A percentile compares a stretch with the other conserved stretches of the same genome.
phyloP scores from a whole-genome alignment of 2,113 vertebrate species.

The Camelus bactrianus region DNA sequence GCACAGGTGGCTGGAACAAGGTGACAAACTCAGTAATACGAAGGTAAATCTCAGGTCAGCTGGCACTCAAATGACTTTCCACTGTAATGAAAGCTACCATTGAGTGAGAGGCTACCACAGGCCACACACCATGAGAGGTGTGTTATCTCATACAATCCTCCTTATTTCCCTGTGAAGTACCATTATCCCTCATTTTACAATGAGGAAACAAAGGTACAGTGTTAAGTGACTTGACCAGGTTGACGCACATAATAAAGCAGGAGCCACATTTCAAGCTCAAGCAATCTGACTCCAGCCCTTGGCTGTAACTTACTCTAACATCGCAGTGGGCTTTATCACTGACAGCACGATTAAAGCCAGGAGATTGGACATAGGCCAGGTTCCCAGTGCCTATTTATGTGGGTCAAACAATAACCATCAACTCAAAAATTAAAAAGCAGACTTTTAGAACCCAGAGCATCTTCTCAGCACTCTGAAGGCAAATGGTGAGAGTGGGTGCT shows the following conservation, averaged over 20 bases:
- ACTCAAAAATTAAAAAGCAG: not conserved
- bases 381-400: not conserved
- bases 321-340: not conserved
- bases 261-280: not conserved
- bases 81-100: not conserved
- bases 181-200: not conserved
- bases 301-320: not conserved
- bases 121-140: not conserved
- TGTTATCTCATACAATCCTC: not conserved
- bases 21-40: not conserved
- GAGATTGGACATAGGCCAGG: not conserved
- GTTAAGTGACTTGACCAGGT: not conserved
- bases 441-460: not conserved
- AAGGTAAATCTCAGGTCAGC: not conserved
- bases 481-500: not conserved
- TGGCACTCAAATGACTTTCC: not conserved
- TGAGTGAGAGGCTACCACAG: not conserved
- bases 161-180: not conserved
- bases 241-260: not conserved
- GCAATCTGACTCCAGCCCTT: not conserved
- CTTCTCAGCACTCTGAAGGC: not conserved
- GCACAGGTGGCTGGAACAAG: not conserved
- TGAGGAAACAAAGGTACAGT: not conserved
- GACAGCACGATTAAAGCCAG: not conserved
- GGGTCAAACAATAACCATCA: not conserved